Evolutionary conservation across 2,797 vertebrate genomes (phyloP), one percentile per base, ranked within the genome.

Genomic region (Falco cherrug): DNA sequence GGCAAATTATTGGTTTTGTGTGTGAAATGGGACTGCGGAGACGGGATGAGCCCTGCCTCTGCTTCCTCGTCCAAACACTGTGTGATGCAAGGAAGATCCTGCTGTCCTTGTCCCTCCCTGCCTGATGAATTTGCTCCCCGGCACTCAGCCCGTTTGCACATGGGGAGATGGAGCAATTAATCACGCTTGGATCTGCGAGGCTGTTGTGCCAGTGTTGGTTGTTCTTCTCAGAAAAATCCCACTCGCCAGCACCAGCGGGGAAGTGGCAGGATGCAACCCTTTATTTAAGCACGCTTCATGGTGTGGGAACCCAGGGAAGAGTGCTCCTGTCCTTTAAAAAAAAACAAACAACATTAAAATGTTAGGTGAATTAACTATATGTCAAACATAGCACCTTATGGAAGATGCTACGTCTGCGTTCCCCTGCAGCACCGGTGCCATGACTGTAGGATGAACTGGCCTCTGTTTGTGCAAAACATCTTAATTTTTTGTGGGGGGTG

Each of bases 121-220:
- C 47, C 53, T 35, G 48, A 53, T 17, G 43, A 57, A 61, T 6
- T 31, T 45, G 47, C 20, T 70, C 31, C 31, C 74, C 6, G 1
- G 41, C 33, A 8, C 56, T 76, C 31, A 3, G 53, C n/a, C 33
- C 1, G 1, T 74, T 70, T 50, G 63, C 39, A 10, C 0, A 0
- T 3, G 20, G 50, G 54, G 48, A 3, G 22, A 45, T 8, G 0
- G 3, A 51, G 29, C 61, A n/a, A 5, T 81, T 50, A 22, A 73
- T 68, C 33, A 5, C 33, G 5, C 29, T 22, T 71, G 53, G 53
- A 14, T 54, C 56, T 5, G 0, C 19, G 26, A 22, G 1, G 2
- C 54, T 39, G 11, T n/a, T 51, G 24, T 35, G 28, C 57, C 84
- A 57, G 43, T 3, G 0, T 15, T 31, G 61, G 1, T 48, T 65